Conservation (phyloP, 2,113 vertebrate genomes). For the Pipra filicauda region DNA sequence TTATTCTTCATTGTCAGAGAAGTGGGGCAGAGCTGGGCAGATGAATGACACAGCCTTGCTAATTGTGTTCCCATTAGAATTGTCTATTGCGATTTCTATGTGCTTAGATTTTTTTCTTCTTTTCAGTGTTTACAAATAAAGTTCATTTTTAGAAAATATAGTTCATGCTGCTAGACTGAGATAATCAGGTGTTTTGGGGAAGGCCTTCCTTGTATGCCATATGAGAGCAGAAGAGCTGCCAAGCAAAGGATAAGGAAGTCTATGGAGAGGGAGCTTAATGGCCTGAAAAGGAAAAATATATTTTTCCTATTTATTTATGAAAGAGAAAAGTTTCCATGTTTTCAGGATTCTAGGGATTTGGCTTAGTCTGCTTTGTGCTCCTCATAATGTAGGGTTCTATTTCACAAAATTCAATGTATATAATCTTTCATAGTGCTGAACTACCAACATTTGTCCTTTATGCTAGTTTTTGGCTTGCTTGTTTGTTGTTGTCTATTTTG, state of each 20-base stretch:
- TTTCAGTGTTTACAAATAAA: background rate
- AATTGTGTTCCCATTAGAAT: background rate
- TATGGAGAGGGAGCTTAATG: background rate
- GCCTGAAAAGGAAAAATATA: background rate
- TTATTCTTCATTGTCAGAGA: background rate
- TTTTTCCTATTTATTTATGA: background rate
- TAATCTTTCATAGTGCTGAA: background rate
- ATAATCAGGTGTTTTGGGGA: background rate
- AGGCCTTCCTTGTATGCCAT: background rate
- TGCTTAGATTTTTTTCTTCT: background rate
- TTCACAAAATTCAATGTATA: background rate
- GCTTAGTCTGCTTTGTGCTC: background rate
- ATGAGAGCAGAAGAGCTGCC: background rate
- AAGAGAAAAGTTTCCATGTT: background rate
- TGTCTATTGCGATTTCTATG: background rate
- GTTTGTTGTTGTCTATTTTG: background rate
- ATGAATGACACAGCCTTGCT: background rate
- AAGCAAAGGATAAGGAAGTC: background rate
- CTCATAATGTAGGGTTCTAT: background rate
- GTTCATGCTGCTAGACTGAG: background rate
- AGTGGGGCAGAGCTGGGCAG: background rate
- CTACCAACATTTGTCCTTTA: background rate
- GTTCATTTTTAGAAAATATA: background rate
- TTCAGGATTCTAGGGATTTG: background rate
- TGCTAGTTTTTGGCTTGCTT: background rate